Conservation (phyloP, 2,797 vertebrate species). For the Anolis apletophallus region DNA sequence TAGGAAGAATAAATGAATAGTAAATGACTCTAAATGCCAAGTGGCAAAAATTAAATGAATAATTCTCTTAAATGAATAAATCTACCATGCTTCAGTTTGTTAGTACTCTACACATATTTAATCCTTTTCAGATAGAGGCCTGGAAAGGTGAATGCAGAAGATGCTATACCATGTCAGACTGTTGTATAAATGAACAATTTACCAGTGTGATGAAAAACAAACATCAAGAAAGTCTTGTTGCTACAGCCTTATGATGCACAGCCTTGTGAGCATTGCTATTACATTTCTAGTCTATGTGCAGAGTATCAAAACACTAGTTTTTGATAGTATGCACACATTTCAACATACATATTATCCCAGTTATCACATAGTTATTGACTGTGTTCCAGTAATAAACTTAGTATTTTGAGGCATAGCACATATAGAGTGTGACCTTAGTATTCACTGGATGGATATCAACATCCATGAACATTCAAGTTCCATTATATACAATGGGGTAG, state of each 20-base stretch:
- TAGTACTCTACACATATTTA: slow-evolving; percentile 59
- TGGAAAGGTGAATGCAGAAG: slow-evolving; percentile 48
- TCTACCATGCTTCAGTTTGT: slow-evolving; percentile 64
- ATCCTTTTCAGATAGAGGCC: slow-evolving; percentile 60
- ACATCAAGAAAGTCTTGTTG: neutral
- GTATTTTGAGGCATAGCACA: neutral
- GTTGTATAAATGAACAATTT: slow-evolving; percentile 27
- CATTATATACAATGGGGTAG: no score
- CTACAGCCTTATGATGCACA: slow-evolving; percentile 15
- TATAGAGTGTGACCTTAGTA: no score
- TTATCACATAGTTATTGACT: neutral
- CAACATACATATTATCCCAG: neutral
- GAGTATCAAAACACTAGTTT: neutral
- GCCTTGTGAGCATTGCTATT: neutral
- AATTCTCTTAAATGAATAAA: slow-evolving; percentile 79
- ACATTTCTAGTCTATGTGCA: neutral
- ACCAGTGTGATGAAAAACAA: slow-evolving; percentile 56
- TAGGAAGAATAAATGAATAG: slow-evolving; percentile 79
- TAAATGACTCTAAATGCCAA: slow-evolving; percentile 78
- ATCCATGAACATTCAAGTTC: no score
- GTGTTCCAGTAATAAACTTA: neutral
- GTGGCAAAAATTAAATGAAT: slow-evolving; percentile 78
- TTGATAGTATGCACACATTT: neutral
- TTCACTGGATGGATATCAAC: no score
- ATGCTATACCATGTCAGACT: slow-evolving; percentile 53